Evolutionary conservation across 2,113 vertebrate genomes (phyloP).

Genomic region (Lophotis ruficrista): DNA sequence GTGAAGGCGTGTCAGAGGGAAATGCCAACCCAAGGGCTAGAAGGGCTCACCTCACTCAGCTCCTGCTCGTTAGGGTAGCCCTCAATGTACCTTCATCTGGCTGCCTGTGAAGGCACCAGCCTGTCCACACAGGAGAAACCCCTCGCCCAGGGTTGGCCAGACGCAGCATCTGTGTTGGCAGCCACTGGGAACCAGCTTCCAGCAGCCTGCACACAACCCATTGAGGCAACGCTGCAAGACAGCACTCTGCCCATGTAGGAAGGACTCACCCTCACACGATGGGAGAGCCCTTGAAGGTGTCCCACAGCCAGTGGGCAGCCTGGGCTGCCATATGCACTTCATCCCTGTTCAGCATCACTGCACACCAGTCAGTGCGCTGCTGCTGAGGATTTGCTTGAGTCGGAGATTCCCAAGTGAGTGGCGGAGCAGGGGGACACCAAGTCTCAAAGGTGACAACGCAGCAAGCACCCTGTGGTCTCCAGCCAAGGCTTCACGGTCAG

Average conservation of each 20-base stretch:
- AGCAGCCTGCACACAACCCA: neutral
- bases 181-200: neutral
- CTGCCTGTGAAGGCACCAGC: neutral
- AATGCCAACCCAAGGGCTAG: neutral
- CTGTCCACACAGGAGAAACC: fast-evolving
- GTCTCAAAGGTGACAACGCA: neutral
- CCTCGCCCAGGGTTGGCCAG: neutral
- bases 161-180: neutral
- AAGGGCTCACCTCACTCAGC: neutral
- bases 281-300: neutral
- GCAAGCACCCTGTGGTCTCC: neutral
- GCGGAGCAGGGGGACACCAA: neutral
- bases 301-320: fast-evolving
- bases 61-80: neutral
- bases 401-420: neutral
- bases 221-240: neutral
- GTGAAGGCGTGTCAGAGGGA: fast-evolving
- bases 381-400: neutral
- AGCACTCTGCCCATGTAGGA: neutral
- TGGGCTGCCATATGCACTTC: fast-evolving
- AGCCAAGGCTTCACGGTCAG: neutral
- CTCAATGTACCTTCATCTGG: fast-evolving
- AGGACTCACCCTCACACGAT: fast-evolving
- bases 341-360: neutral
- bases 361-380: fast-evolving